A percentile compares a stretch with the other conserved stretches of the same genome.
Evolutionary conservation across 2,888 invertebrate species (phyloP).

Genomic region (Pheosia gnoma): DNA sequence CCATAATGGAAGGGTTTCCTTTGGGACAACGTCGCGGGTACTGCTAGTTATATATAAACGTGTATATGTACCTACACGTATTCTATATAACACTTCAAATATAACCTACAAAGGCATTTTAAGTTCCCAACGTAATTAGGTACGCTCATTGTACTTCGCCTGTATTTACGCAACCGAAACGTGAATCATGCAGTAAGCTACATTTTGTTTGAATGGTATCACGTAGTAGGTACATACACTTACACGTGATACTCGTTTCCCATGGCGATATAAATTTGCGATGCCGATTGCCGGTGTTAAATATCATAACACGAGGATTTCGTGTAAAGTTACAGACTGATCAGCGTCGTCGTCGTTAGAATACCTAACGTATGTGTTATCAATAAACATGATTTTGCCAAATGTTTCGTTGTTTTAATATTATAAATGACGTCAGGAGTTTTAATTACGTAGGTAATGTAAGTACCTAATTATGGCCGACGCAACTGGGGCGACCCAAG

Average conservation of each 20-base stretch:
- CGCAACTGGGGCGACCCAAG: too few species aligned
- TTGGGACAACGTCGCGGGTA: too few species aligned
- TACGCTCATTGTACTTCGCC: slow-evolving; percentile 40
- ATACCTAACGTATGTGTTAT: slow-evolving; percentile 9
- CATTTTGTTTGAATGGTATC: slow-evolving; percentile 37
- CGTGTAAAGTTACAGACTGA: slow-evolving; percentile 21
- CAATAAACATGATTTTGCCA: slow-evolving; percentile 20
- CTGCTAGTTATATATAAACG: too few species aligned
- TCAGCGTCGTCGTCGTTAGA: slow-evolving; percentile 20
- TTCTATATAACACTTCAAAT: background rate
- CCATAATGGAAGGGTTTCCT: too few species aligned
- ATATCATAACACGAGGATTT: slow-evolving; percentile 34
- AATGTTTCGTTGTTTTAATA: slow-evolving; percentile 17
- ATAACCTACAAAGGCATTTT: slow-evolving; percentile 19
- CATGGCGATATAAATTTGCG: slow-evolving; percentile 27
- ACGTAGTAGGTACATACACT: slow-evolving; percentile 13
- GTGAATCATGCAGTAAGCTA: slow-evolving; percentile 54
- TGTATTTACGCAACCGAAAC: slow-evolving; percentile 51
- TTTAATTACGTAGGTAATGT: too few species aligned
- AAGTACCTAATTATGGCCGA: too few species aligned
- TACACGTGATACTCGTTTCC: slow-evolving; percentile 31
- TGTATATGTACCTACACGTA: background rate
- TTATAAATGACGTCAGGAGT: too few species aligned
- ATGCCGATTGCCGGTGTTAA: slow-evolving; percentile 24
- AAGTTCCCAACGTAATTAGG: slow-evolving; percentile 44